Evolutionary conservation across 92 coral and sea anemone species (phyloP).

Genomic region (Phenganax marumi): DNA sequence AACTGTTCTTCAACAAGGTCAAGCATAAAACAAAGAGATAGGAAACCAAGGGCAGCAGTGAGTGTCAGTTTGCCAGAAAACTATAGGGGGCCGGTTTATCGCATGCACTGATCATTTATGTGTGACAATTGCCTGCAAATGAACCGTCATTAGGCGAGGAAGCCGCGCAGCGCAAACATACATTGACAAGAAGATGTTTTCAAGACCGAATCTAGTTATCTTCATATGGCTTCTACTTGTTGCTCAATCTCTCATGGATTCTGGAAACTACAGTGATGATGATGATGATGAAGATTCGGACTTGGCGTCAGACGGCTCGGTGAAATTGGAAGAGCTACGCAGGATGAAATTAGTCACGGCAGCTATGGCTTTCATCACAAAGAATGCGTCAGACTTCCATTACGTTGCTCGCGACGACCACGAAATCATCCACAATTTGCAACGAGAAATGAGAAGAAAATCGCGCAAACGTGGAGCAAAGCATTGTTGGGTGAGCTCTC

Average conservation of each 20-base stretch:
- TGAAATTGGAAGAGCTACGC: neutral
- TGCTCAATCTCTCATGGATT: neutral
- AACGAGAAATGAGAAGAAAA: slow-evolving; percentile 15
- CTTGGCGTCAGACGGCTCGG: neutral
- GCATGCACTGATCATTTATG: slow-evolving; percentile 25
- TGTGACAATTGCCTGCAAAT: slow-evolving; percentile 29
- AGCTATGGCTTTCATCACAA: slow-evolving; percentile 3
- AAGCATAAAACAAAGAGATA: slow-evolving; percentile 13
- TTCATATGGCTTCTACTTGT: neutral
- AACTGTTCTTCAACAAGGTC: slow-evolving; percentile 4
- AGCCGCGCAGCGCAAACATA: slow-evolving; percentile 20
- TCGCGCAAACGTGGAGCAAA: slow-evolving; percentile 3
- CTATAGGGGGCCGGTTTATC: slow-evolving; percentile 53
- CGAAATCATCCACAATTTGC: slow-evolving; percentile 23
- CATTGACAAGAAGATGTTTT: neutral
- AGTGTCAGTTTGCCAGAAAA: slow-evolving; percentile 38
- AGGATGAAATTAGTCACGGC: neutral
- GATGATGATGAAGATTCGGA: neutral
- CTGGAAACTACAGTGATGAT: neutral
- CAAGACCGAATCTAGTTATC: neutral
- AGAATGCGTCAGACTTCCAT: slow-evolving; percentile 31
- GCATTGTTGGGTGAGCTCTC: slow-evolving; percentile 3
- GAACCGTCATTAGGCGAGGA: slow-evolving; percentile 11
- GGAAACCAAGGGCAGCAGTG: slow-evolving; percentile 17
- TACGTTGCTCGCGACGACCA: slow-evolving; percentile 37